These are phyloP conservation scores for Buphagus erythrorhynchus DNA, from an alignment of 2,797 vertebrate species.

Conservation along the genomic window DNA sequence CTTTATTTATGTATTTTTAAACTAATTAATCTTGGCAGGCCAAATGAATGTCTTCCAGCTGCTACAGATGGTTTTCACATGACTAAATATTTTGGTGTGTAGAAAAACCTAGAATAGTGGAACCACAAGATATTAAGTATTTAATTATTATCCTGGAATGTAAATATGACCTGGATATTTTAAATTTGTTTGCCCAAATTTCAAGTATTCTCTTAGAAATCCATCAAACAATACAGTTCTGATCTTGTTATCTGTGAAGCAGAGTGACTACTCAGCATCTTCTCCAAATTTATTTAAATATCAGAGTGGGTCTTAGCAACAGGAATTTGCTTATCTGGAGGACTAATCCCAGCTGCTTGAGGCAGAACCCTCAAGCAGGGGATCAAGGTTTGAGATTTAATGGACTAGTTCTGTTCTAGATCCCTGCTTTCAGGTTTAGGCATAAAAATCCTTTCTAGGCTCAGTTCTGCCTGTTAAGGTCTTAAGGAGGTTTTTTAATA, in stretches of 20 bases:
- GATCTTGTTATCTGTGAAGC: neutral
- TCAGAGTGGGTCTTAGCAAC: neutral
- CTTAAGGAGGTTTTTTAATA: neutral
- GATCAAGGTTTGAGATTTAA: neutral
- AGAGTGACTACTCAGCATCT: neutral
- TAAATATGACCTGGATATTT: conserved; percentile 1
- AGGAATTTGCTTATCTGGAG: neutral
- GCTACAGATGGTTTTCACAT: conserved; percentile 46
- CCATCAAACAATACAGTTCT: neutral
- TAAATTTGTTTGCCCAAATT: neutral
- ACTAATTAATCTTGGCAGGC: neutral
- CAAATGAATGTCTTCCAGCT: conserved; percentile 50
- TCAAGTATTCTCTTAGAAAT: neutral
- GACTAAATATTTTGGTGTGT: neutral
- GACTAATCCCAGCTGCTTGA: neutral
- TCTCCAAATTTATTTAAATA: neutral
- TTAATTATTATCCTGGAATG: conserved; percentile 15
- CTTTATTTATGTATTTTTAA: conserved; percentile 3
- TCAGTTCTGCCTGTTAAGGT: neutral
- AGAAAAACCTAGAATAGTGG: conserved; percentile 3
- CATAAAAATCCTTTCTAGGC: conserved; percentile 2
- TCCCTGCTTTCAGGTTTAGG: neutral
- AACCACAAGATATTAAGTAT: neutral
- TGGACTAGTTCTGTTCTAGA: neutral
- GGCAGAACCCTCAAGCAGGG: neutral